phyloP scores from a whole-genome alignment of 1,140 invertebrate genomes.

The Aphis craccivora region DNA sequence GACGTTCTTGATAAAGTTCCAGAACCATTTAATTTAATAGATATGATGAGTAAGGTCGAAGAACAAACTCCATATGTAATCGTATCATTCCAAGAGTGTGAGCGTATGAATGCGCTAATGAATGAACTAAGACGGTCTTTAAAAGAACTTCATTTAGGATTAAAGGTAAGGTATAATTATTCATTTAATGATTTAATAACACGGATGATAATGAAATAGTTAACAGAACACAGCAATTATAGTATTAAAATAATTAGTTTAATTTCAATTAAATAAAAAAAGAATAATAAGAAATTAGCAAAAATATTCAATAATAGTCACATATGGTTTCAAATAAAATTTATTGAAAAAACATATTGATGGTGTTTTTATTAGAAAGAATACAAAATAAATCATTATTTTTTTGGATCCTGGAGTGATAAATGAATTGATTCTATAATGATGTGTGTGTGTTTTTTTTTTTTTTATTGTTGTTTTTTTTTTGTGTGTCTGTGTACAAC shows the following conservation, averaged over 20 bases:
- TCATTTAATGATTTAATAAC: background rate
- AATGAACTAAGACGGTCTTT: constrained; percentile 82
- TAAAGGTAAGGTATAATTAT: constrained; percentile 72
- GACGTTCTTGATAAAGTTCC: constrained; percentile 90
- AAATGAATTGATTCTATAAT: too few relatives aligned
- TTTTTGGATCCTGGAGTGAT: too few relatives aligned
- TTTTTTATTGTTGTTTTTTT: too few relatives aligned
- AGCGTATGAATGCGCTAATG: constrained; percentile 90
- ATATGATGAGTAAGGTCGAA: constrained; percentile 87
- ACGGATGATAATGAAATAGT: background rate
- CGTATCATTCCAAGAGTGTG: constrained; percentile 94
- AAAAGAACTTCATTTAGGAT: constrained; percentile 83
- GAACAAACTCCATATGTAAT: constrained; percentile 91
- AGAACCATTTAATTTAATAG: constrained; percentile 85
- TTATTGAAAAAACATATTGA: too few relatives aligned
- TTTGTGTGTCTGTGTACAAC: too few relatives aligned
- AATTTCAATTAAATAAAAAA: background rate
- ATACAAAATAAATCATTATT: too few relatives aligned
- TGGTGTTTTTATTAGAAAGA: too few relatives aligned
- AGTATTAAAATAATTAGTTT: background rate
- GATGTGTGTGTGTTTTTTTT: too few relatives aligned
- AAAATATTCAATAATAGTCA: background rate
- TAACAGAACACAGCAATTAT: background rate
- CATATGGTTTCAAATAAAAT: too few relatives aligned
- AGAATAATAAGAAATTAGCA: background rate